Evolutionary conservation across 2,113 vertebrate genomes (phyloP).

Genomic region (Calypte anna): DNA sequence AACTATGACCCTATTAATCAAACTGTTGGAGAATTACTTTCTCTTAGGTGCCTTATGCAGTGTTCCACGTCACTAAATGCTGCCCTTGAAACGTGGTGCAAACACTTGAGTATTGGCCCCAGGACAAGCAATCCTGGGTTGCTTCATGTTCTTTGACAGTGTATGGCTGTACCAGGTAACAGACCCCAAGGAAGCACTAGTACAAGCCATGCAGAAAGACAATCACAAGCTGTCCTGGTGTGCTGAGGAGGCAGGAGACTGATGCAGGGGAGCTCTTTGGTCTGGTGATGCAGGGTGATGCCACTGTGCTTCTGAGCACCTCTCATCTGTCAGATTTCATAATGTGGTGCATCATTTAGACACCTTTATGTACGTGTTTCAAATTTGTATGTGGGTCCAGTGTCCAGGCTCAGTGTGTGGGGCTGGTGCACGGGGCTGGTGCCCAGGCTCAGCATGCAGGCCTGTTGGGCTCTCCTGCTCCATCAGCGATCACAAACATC

Average conservation of each 20-base stretch:
- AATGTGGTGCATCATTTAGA: background rate
- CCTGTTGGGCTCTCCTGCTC: background rate
- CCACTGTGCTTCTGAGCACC: background rate
- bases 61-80: conserved; percentile 49
- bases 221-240: background rate
- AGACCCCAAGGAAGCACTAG: background rate
- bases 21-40: conserved; percentile 62
- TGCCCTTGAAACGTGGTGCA: conserved; percentile 43
- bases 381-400: background rate
- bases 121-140: background rate
- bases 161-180: background rate
- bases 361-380: background rate
- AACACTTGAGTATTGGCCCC: background rate
- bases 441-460: background rate
- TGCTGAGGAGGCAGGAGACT: background rate
- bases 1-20: conserved; percentile 74
- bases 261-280: background rate
- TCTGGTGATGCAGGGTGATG: background rate
- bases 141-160: background rate
- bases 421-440: no score
- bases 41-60: conserved; percentile 38
- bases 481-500: background rate
- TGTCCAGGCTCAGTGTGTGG: background rate
- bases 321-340: background rate
- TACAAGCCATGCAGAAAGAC: background rate